These are phyloP conservation scores for Perizoma flavofasciatum DNA, from an alignment of 2,888 invertebrate genomes.

Conservation along the genomic window DNA sequence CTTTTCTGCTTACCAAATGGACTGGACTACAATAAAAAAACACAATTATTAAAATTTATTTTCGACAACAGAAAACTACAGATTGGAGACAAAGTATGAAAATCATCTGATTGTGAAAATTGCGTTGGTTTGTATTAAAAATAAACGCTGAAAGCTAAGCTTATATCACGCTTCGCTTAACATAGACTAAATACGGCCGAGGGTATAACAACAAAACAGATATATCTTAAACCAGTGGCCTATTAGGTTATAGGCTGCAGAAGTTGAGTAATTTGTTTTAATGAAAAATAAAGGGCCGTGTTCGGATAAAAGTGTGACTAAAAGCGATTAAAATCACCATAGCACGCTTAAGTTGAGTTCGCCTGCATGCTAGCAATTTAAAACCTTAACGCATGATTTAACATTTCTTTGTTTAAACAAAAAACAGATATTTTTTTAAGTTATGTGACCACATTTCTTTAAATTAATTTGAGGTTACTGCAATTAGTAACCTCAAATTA, in stretches of 20 bases:
- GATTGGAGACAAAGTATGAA: slow-evolving; percentile 98
- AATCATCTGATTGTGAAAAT: slow-evolving; percentile 99
- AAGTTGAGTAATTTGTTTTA: too few species aligned
- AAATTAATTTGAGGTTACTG: too few species aligned
- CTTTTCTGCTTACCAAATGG: slow-evolving; percentile 79
- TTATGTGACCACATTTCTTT: too few species aligned
- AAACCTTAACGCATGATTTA: slow-evolving; percentile 19
- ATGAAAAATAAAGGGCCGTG: too few species aligned
- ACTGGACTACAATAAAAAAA: slow-evolving; percentile 65
- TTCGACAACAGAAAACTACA: slow-evolving; percentile 94
- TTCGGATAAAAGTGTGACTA: not conserved
- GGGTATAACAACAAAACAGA: not conserved
- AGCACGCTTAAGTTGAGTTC: slow-evolving; percentile 40
- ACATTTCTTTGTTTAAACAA: slow-evolving; percentile 11
- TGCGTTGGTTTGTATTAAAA: slow-evolving; percentile 91
- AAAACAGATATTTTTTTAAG: not conserved
- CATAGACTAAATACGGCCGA: slow-evolving; percentile 50
- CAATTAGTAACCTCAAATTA: too few species aligned
- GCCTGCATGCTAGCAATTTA: slow-evolving; percentile 42
- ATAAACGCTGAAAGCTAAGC: slow-evolving; percentile 53
- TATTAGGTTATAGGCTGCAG: too few species aligned
- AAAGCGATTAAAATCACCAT: slow-evolving; percentile 26
- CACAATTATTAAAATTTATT: slow-evolving; percentile 53
- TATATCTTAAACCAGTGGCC: too few species aligned
- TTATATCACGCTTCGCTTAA: slow-evolving; percentile 68